A percentile compares a stretch with the other conserved stretches of the same genome.
Conservation (phyloP, 2,888 invertebrate genomes). For the Temnothorax rugatulus region DNA sequence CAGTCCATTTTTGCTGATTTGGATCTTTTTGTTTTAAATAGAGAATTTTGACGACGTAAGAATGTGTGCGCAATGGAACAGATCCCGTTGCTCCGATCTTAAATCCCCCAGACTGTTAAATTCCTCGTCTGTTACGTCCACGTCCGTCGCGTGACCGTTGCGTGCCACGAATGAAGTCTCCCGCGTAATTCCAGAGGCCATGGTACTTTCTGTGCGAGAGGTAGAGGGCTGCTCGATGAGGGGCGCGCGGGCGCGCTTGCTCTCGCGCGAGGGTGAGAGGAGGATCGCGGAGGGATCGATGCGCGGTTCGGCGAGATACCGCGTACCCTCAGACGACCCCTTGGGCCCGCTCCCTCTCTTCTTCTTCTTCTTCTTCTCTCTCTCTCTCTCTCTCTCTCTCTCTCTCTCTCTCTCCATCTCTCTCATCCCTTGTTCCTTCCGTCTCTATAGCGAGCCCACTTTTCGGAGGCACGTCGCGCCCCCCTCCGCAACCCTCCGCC, state of each 20-base stretch:
- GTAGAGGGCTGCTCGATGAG: slow-evolving; percentile 39
- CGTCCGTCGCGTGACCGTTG: slow-evolving; percentile 73
- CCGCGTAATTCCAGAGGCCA: slow-evolving; percentile 71
- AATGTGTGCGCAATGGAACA: background rate
- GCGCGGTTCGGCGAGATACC: slow-evolving; percentile 75
- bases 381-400: background rate
- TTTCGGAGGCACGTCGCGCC: slow-evolving; percentile 74
- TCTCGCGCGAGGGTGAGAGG: slow-evolving; percentile 38
- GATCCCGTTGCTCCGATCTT: background rate
- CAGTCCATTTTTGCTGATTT: too few relatives aligned
- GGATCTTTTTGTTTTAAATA: background rate
- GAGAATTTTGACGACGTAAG: background rate
- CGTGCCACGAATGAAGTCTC: slow-evolving; percentile 80
- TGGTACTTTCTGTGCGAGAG: slow-evolving; percentile 62
- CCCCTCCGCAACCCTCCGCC: slow-evolving; percentile 49
- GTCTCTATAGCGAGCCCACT: slow-evolving; percentile 63
- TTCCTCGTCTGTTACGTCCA: too few relatives aligned
- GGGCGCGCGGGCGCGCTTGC: slow-evolving; percentile 43
- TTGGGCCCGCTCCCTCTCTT: slow-evolving; percentile 2
- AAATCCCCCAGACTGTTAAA: background rate
- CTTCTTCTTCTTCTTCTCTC: background rate
- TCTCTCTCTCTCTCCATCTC: background rate
- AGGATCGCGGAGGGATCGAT: slow-evolving; percentile 76
- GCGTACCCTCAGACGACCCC: slow-evolving; percentile 68
- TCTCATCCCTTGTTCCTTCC: slow-evolving; percentile 2